Conservation (phyloP, 2,888 invertebrate species). For the Mimachlamys varia region DNA sequence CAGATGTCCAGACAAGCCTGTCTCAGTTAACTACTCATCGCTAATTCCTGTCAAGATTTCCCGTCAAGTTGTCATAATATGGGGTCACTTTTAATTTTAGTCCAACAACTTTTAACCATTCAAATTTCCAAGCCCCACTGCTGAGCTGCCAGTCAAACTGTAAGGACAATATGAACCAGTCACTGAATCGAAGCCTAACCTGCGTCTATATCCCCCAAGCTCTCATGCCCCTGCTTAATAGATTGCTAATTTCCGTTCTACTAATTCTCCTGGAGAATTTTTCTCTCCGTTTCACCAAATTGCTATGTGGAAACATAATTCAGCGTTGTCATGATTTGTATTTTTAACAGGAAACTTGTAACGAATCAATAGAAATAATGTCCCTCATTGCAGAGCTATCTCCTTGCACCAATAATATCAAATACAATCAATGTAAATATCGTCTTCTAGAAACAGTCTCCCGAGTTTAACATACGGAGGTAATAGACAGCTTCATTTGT, state of each 20-base stretch:
- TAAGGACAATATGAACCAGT: not conserved
- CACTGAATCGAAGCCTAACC: not conserved
- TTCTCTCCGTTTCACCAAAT: not conserved
- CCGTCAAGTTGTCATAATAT: conserved; percentile 5
- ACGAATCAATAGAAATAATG: conserved; percentile 22
- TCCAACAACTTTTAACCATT: not conserved
- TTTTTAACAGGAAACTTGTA: conserved; percentile 19
- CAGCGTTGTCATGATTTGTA: not conserved
- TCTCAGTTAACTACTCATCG: not conserved
- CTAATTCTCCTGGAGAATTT: not conserved
- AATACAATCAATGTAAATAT: not conserved
- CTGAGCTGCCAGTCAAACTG: not conserved
- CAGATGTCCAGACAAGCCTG: not conserved
- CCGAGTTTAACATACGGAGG: not conserved
- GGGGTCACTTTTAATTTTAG: conserved; percentile 27
- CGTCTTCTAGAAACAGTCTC: not conserved
- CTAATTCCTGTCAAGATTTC: not conserved
- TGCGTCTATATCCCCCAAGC: not conserved
- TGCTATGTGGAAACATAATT: conserved; percentile 28
- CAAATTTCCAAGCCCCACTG: not conserved
- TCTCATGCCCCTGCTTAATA: not conserved
- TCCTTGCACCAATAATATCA: not conserved
- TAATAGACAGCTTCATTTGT: not conserved
- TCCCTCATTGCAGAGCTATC: not conserved
- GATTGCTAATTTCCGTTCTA: conserved; percentile 28